Evolutionary conservation across 2,113 vertebrate genomes (phyloP), one percentile per base, ranked within the genome.

Genomic region (Labeo rohita): DNA sequence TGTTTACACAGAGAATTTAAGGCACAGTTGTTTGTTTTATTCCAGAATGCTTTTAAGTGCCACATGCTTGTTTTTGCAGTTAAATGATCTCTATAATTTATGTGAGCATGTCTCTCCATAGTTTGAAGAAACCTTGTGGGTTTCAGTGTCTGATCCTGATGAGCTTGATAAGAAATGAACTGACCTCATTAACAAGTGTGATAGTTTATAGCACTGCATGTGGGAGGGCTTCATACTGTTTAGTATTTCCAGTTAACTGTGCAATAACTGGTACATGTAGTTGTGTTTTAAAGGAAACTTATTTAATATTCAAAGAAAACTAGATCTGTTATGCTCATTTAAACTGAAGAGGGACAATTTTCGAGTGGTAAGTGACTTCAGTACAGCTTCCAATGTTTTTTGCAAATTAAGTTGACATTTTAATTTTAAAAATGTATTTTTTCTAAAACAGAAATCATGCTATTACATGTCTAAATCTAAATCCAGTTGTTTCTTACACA

Each of bases 61-160:
- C 16, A 12, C 11, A 3, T 59, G 76, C 34, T 5, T 59, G 7
- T 78, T 75, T 49, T 78, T 39, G 8, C 13, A 54, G 5, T 15
- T 23, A 45, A 79, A 61, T 8, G 0, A 61, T 61, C 16, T 43
- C 5, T 59, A 28, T 43, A 9, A 9, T 43, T 72, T 21, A 11
- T n/a, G 2, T 36, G 54, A 59, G 54, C 4, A 7, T 6, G 5
- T 66, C 34, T 66, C 11, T 66, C 43, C 4, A 11, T 47, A 47
- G 10, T 73, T 23, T 47, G 43, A 11, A 13, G 70, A 45, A 43
- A 21, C 9, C 39, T 59, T 80, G 77, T 47, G 39, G 36, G 39
- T 9, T 80, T 45, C 23, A 45, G 75, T 56, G 9, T 16, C 50
- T 78, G 54, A 79, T 80, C 68, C 39, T 72, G 16, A 45, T 72